phyloP scores from a whole-genome alignment of 1,140 invertebrate species.

The Drosophila burlai region DNA sequence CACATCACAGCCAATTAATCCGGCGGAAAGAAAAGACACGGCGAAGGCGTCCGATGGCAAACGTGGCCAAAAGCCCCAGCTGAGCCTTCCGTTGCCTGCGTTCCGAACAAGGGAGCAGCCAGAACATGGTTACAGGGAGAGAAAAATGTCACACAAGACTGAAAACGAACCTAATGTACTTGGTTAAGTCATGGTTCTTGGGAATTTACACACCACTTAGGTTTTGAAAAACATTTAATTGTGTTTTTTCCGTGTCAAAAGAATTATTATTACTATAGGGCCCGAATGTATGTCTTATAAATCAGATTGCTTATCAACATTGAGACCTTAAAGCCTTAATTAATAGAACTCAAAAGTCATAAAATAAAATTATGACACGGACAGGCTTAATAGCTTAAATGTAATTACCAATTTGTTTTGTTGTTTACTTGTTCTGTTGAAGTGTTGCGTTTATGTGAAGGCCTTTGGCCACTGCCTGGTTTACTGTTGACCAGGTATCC shows the following conservation, averaged over 20 bases:
- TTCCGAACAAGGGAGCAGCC: constrained; percentile 13
- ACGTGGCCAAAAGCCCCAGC: constrained; percentile 38
- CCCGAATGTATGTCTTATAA: not conserved
- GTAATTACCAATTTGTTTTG: not conserved
- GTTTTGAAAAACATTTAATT: too few relatives aligned
- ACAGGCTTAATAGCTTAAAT: not conserved
- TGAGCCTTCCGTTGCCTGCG: constrained; percentile 30
- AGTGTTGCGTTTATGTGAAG: constrained; percentile 11
- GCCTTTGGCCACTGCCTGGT: constrained; percentile 1
- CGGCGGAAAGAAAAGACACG: constrained; percentile 56
- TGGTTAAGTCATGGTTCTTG: not conserved
- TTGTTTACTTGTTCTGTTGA: not conserved
- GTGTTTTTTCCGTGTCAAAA: too few relatives aligned
- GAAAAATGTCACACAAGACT: not conserved
- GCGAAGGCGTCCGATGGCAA: constrained; percentile 35
- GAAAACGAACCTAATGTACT: not conserved
- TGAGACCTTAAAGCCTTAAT: too few relatives aligned
- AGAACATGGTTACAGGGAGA: constrained; percentile 6
- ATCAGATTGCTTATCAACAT: too few relatives aligned
- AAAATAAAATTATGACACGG: not conserved
- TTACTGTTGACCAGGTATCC: constrained; percentile 21
- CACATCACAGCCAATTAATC: constrained; percentile 71
- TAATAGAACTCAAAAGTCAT: not conserved
- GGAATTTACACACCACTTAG: not conserved
- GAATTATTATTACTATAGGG: not conserved